Base-by-base conservation (phyloP, 2,113 vertebrate species). In the Cercopithecus mona region DNA sequence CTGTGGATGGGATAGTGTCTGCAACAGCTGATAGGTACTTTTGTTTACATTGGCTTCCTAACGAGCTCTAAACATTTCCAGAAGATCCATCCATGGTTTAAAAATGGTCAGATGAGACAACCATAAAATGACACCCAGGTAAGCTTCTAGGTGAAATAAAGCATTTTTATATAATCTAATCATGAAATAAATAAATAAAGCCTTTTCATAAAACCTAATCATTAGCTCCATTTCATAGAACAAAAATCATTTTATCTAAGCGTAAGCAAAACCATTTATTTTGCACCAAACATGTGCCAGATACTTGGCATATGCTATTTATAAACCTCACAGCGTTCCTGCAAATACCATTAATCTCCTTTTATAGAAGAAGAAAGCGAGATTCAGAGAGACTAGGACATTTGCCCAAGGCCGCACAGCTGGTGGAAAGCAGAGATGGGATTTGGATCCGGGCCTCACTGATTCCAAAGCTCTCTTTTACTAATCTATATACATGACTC, bases 81-180 rank as follows among this genome's bases (percentile, higher is more conserved):
- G 2, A 50, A 75, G 55, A 79, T 22, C 4, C 35, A 64, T 50
- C 79, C 4, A 14, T 22, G 57, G 52, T 25, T 90, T 96, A 38
- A 61, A 93, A 91, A 88, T 20, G 66, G 61, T 43, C 90, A 55
- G 27, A 90, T 70, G 32, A 83, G 57, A 81, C 43, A 95, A 45
- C 48, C 23, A 75, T 40, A 82, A 23, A 82, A 55, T n/a, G 57
- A 88, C 23, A 30, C 13, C 5, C 35, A 79, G 66, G 38, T 82
- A 48, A 55, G 25, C 93, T 88, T 90, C 66, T 32, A 75, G 87
- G 50, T 92, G 78, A 90, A 96, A 90, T 88, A 66, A 87, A 43
- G 8, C 40, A 80, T 73, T 93, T 83, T 94, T 20, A 3, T 64
- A n/a, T 20, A 55, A 55, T 18, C 52, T 20, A 55, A 55, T 55